phyloP scores from a whole-genome alignment of 2,888 invertebrate genomes.

The Aspidiotus rigidus region DNA sequence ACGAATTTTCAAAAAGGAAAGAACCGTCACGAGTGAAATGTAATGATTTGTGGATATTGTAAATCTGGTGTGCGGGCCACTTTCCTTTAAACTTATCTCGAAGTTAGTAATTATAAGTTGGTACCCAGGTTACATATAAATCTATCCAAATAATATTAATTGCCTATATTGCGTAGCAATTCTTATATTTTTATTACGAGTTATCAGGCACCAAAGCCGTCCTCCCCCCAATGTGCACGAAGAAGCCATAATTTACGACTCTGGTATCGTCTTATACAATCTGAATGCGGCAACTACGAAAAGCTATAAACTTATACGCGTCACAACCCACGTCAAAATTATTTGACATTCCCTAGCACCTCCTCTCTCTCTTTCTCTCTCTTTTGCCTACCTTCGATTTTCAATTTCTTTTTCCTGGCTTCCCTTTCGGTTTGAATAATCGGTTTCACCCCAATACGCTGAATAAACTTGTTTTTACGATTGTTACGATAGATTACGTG shows the following conservation, averaged over 20 bases:
- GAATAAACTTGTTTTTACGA: background rate
- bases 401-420: constrained; percentile 24
- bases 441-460: constrained; percentile 10
- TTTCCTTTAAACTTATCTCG: constrained; percentile 32
- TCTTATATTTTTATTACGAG: constrained; percentile 32
- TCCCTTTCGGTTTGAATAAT: constrained; percentile 9
- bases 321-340: constrained; percentile 33
- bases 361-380: constrained; percentile 6
- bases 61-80: constrained; percentile 30
- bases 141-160: constrained; percentile 33
- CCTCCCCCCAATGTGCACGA: constrained; percentile 20
- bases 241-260: constrained; percentile 34
- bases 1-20: constrained; percentile 25
- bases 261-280: constrained; percentile 33
- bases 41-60: constrained; percentile 29
- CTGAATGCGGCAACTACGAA: constrained; percentile 31
- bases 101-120: constrained; percentile 33
- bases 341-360: constrained; percentile 31
- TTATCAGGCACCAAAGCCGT: constrained; percentile 23
- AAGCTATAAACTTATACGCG: constrained; percentile 33
- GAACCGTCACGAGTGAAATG: constrained; percentile 25
- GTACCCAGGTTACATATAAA: constrained; percentile 33
- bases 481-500: constrained; percentile 15
- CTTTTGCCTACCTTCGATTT: constrained; percentile 20
- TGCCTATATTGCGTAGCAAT: constrained; percentile 33